Evolutionary conservation across 1,140 invertebrate species (phyloP).

Genomic region (Lanistes nyassanus): DNA sequence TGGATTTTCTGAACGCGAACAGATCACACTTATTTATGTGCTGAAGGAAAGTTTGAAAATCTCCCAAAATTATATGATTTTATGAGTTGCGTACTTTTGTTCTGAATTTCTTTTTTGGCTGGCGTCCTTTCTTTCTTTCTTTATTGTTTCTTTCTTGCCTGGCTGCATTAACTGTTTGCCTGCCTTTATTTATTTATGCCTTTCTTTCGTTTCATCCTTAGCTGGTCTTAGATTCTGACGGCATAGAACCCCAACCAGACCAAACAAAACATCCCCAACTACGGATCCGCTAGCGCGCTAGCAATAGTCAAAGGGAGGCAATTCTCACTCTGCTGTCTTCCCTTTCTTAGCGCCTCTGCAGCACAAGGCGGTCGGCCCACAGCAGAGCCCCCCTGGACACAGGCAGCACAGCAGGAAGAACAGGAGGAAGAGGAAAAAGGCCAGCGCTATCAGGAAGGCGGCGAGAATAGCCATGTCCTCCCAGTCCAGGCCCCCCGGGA

Average conservation of each 20-base stretch:
- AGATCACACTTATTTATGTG: too few species aligned
- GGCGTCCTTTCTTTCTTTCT: neutral
- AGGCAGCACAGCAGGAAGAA: conserved; percentile 26
- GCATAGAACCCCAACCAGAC: too few species aligned
- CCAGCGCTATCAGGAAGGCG: conserved; percentile 16
- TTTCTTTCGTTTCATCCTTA: too few species aligned
- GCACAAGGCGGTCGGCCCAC: conserved; percentile 4
- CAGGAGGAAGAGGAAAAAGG: conserved; percentile 29
- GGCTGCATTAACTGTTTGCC: too few species aligned
- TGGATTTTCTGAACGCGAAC: neutral
- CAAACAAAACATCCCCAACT: too few species aligned
- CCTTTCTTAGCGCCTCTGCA: conserved; percentile 5
- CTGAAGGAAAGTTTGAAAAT: too few species aligned
- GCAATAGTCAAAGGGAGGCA: too few species aligned
- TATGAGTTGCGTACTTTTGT: neutral
- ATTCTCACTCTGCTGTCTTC: too few species aligned
- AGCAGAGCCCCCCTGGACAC: conserved; percentile 20
- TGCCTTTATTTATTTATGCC: too few species aligned
- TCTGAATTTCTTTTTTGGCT: neutral
- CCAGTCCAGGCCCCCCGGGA: neutral
- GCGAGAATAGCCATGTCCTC: conserved; percentile 24
- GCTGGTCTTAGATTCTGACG: too few species aligned
- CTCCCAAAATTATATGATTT: neutral
- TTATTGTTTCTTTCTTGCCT: neutral
- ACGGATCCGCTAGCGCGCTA: too few species aligned